phyloP scores from a whole-genome alignment of 35 echinoderm and acorn worm species.

The Holothuria glaberrima region DNA sequence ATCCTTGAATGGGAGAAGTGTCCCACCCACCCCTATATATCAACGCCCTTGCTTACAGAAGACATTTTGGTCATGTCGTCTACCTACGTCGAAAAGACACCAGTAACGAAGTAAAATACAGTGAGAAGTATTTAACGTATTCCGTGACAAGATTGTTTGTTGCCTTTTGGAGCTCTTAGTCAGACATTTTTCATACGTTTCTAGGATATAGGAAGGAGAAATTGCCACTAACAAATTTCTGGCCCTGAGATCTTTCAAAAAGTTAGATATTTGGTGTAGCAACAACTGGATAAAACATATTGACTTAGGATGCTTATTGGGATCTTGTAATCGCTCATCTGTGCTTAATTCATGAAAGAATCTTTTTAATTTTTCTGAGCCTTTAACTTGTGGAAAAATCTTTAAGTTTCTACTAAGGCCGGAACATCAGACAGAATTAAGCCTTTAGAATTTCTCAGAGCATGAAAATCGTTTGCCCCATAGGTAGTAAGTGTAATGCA shows the following conservation, averaged over 20 bases:
- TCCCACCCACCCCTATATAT: too few species aligned
- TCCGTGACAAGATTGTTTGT: neutral
- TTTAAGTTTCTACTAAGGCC: neutral
- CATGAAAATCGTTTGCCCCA: neutral
- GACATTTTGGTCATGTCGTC: too few species aligned
- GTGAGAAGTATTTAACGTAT: neutral
- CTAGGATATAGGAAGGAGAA: neutral
- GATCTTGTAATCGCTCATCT: constrained; percentile 19
- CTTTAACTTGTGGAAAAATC: neutral
- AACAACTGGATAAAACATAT: constrained; percentile 1
- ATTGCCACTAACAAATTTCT: neutral
- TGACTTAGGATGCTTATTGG: neutral
- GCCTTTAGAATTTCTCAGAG: neutral
- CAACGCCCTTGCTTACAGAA: too few species aligned
- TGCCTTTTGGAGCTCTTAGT: neutral
- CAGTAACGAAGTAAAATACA: neutral
- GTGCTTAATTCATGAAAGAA: constrained; percentile 3
- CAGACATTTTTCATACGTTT: neutral
- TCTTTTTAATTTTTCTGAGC: neutral
- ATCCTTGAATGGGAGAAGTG: too few species aligned
- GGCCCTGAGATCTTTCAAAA: neutral
- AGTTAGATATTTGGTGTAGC: neutral
- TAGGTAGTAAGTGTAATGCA: neutral
- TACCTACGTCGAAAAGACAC: neutral
- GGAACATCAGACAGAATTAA: neutral